Percentiles rank a stretch among this genome's conserved stretches.
These are phyloP conservation scores for Decapterus maruadsi DNA, from an alignment of 2,797 vertebrate species.

Conservation along the genomic window DNA sequence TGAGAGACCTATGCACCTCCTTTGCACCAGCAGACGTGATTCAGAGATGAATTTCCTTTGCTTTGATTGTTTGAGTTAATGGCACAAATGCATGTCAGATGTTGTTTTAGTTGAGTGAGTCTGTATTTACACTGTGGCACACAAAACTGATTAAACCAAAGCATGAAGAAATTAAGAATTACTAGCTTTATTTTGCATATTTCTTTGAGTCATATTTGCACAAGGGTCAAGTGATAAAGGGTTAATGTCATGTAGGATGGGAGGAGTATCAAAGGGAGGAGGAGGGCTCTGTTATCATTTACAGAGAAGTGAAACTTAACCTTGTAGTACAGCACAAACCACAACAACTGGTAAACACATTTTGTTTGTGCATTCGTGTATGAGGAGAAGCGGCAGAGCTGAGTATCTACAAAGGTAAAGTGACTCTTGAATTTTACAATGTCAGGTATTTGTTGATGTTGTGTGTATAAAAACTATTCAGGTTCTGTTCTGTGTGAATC, in stretches of 20 bases:
- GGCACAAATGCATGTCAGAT: not conserved
- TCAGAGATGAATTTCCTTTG: not conserved
- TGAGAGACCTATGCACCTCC: not conserved
- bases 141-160: not conserved
- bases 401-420: slow-evolving; percentile 19
- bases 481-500: not conserved
- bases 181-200: not conserved
- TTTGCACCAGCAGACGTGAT: not conserved
- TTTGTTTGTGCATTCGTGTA: not conserved
- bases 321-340: not conserved
- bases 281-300: slow-evolving; percentile 16
- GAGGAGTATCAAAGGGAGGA: slow-evolving; percentile 13
- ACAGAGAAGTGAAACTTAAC: slow-evolving; percentile 52
- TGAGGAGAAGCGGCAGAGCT: slow-evolving; percentile 13
- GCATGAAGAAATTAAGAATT: not conserved
- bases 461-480: not conserved
- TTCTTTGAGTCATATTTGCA: not conserved
- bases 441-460: not conserved
- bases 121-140: not conserved
- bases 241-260: slow-evolving; percentile 4
- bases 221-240: not conserved
- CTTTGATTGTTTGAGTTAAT: not conserved
- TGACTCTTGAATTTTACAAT: not conserved
- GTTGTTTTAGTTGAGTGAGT: not conserved
- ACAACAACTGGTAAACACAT: not conserved